Percentiles rank a stretch among this genome's conserved stretches.
Evolutionary conservation across 2,113 vertebrate genomes (phyloP).

Genomic region (Apodemus speciosus): DNA sequence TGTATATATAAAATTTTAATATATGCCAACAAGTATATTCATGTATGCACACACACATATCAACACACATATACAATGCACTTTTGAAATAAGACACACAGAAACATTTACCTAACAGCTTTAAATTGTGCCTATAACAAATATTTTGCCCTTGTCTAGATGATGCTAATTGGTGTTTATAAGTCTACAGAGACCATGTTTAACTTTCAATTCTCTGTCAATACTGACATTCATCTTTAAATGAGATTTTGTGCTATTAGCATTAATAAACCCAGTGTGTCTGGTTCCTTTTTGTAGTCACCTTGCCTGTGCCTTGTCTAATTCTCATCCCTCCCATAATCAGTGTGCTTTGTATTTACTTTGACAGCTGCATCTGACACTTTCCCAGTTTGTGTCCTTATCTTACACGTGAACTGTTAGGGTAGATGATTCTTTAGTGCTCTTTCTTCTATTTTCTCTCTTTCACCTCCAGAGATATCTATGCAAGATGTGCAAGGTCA

Average conservation of each 20-base stretch:
- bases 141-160: neutral
- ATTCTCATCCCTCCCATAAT: neutral
- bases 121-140: neutral
- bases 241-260: neutral
- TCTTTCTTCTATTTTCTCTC: neutral
- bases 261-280: neutral
- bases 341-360: neutral
- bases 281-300: slow-evolving; percentile 24
- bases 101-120: neutral
- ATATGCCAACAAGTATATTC: neutral
- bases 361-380: slow-evolving; percentile 34
- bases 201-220: neutral
- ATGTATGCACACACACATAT: neutral
- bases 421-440: neutral
- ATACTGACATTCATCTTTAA: slow-evolving; percentile 31
- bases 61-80: neutral
- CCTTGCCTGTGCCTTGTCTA: slow-evolving; percentile 10
- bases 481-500: neutral
- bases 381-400: slow-evolving; percentile 13
- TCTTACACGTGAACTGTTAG: slow-evolving; percentile 23
- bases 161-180: neutral
- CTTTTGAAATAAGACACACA: neutral
- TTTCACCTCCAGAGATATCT: neutral
- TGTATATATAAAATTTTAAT: neutral
- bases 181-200: neutral